Percentiles rank a stretch among this genome's conserved stretches.
Evolutionary conservation across 1,140 invertebrate genomes (phyloP).

Genomic region (Brachionus sp.): DNA sequence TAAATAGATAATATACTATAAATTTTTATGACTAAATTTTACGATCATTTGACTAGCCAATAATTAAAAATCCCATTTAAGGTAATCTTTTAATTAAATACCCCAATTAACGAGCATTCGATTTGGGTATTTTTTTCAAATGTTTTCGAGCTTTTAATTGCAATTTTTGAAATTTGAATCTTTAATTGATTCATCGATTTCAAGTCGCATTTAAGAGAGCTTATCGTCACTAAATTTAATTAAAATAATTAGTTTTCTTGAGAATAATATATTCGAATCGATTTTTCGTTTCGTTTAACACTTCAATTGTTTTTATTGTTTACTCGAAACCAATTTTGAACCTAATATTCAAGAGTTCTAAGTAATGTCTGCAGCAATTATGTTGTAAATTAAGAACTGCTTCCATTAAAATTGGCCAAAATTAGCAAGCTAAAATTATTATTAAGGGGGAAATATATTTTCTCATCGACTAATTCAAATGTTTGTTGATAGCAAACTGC

Average conservation of each 20-base stretch:
- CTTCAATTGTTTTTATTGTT: background rate
- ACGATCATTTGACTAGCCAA: background rate
- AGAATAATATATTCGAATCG: background rate
- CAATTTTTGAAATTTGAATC: slow-evolving; percentile 4
- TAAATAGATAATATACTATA: background rate
- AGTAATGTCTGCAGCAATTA: slow-evolving; percentile 2
- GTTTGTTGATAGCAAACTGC: background rate
- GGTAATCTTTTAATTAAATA: background rate
- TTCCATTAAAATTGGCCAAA: background rate
- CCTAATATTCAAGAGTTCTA: background rate
- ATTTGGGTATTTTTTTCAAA: background rate
- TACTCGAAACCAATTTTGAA: background rate
- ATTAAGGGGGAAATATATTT: background rate
- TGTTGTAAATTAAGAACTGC: background rate
- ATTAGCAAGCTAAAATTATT: background rate
- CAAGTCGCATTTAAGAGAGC: background rate
- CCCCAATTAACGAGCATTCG: background rate
- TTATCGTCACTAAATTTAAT: slow-evolving; percentile 1
- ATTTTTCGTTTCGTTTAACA: background rate
- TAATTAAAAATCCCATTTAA: background rate
- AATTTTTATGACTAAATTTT: background rate
- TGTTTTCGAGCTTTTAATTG: background rate
- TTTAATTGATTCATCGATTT: slow-evolving; percentile 10
- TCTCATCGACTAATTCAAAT: background rate
- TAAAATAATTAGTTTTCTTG: slow-evolving; percentile 11